Conservation (phyloP, 2,888 invertebrate genomes). For the Neelides folsomi region DNA sequence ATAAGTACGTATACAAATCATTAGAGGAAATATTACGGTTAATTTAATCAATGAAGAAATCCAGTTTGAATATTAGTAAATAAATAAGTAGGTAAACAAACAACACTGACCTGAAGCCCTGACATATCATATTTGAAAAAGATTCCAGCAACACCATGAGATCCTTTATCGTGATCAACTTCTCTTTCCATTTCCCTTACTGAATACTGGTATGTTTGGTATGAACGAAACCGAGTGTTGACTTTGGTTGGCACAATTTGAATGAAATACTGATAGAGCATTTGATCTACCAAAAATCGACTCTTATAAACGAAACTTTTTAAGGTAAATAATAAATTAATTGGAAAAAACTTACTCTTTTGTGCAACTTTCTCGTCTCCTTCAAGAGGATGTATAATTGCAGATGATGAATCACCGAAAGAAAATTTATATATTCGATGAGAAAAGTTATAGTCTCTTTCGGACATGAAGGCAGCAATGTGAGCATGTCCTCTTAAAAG, state of each 20-base stretch:
- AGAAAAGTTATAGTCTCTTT: conserved; percentile 78
- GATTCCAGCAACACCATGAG: conserved; percentile 86
- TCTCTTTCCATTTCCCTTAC: conserved; percentile 77
- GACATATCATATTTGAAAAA: conserved; percentile 92
- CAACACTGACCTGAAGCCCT: conserved; percentile 68
- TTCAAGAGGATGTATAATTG: conserved; percentile 86
- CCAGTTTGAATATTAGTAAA: too few relatives aligned
- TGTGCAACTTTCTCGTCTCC: conserved; percentile 76
- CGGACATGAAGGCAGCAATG: conserved; percentile 61
- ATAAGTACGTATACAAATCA: too few relatives aligned
- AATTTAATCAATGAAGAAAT: too few relatives aligned
- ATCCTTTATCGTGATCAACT: conserved; percentile 57
- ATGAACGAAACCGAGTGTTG: conserved; percentile 49
- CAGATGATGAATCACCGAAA: conserved; percentile 78
- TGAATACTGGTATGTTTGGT: conserved; percentile 64
- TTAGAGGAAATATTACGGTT: too few relatives aligned
- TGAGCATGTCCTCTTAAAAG: conserved; percentile 69
- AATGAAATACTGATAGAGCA: conserved; percentile 82
- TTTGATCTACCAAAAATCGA: conserved; percentile 45
- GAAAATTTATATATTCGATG: conserved; percentile 89
- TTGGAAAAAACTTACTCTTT: conserved; percentile 43
- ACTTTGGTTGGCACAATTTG: conserved; percentile 93
- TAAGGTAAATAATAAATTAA: not conserved
- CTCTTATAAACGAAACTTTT: not conserved
- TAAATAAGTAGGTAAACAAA: too few relatives aligned